These are phyloP conservation scores for Malaclemys terrapin DNA, from an alignment of 2,113 vertebrate genomes.

Conservation along the genomic window DNA sequence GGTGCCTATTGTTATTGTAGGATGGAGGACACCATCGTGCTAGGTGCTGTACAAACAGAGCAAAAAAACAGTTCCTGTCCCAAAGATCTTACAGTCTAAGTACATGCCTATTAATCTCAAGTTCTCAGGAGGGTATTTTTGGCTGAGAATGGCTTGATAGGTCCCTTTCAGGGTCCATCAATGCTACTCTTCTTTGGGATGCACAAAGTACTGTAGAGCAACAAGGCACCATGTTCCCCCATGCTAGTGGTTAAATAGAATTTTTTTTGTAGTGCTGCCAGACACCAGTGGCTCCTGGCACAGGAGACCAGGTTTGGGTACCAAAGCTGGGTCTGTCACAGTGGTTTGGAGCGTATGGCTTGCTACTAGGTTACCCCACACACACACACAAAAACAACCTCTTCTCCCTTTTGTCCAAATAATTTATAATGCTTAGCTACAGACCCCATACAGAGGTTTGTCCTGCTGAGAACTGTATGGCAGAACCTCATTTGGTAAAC, in stretches of 20 bases:
- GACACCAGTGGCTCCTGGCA: not conserved
- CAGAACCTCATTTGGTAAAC: not conserved
- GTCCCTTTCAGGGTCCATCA: not conserved
- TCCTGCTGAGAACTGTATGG: not conserved
- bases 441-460: not conserved
- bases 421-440: not conserved
- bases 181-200: not conserved
- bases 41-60: not conserved
- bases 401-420: not conserved
- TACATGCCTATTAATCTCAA: not conserved
- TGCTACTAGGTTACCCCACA: not conserved
- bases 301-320: not conserved
- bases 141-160: not conserved
- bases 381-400: not conserved
- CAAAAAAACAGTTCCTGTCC: not conserved
- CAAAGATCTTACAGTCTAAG: not conserved
- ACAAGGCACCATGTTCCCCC: not conserved
- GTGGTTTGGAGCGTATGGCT: not conserved
- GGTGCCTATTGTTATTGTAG: no score
- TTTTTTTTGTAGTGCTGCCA: not conserved
- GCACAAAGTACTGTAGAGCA: not conserved
- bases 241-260: not conserved
- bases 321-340: not conserved
- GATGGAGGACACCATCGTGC: not conserved
- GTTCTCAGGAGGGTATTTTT: not conserved